Percentiles rank a stretch among this genome's conserved stretches.
phyloP scores from a whole-genome alignment of 2,888 invertebrate species.

The Drosophila koepferae region DNA sequence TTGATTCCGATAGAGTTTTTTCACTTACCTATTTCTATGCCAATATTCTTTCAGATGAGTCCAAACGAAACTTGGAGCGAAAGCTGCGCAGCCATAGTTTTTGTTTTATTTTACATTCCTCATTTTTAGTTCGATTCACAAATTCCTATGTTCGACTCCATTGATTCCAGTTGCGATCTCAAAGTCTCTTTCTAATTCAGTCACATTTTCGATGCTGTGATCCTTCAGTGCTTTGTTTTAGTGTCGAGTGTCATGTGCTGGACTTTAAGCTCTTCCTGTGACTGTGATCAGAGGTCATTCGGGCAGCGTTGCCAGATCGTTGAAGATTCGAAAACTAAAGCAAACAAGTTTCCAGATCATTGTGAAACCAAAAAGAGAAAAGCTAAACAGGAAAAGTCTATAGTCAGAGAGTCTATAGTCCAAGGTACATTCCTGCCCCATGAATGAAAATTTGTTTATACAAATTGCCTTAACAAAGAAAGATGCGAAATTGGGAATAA shows the following conservation, averaged over 20 bases:
- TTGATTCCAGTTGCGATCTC: slow-evolving; percentile 32
- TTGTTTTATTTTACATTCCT: not conserved
- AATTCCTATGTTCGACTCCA: not conserved
- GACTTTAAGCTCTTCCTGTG: not conserved
- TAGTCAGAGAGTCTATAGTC: not conserved
- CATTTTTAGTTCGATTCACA: slow-evolving; percentile 14
- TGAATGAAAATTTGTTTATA: too few species aligned
- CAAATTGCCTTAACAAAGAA: too few species aligned
- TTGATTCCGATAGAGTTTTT: not conserved
- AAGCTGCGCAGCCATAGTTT: slow-evolving; percentile 43
- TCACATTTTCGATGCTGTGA: not conserved
- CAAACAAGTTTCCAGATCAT: not conserved
- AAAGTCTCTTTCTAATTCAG: slow-evolving; percentile 7
- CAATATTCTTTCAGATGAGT: slow-evolving; percentile 60
- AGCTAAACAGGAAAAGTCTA: not conserved
- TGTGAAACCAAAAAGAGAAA: not conserved
- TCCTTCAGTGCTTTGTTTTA: not conserved
- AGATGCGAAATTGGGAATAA: too few species aligned
- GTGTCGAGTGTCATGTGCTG: not conserved
- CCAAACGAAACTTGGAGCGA: slow-evolving; percentile 41
- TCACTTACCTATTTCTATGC: slow-evolving; percentile 62
- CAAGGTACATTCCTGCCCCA: too few species aligned
- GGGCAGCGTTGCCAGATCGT: not conserved
- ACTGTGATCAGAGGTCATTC: not conserved
- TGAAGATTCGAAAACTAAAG: not conserved